Conservation (phyloP, 2,113 vertebrate species). For the Equus quagga region DNA sequence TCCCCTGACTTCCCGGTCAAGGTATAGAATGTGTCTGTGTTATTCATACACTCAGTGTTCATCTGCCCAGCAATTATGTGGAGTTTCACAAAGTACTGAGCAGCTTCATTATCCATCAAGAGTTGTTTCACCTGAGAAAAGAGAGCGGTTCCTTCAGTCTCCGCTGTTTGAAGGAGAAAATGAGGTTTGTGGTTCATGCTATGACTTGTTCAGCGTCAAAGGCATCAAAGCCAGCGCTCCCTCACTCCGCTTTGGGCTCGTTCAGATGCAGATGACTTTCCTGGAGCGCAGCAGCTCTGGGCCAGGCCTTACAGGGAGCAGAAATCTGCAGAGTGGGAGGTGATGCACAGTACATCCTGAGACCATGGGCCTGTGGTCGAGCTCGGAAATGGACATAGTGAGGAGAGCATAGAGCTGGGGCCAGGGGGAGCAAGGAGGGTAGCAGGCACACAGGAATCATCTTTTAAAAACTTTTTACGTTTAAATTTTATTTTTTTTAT, state of each 20-base stretch:
- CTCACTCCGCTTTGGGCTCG: not conserved
- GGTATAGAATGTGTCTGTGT: slow-evolving; percentile 89
- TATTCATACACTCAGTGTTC: slow-evolving; percentile 86
- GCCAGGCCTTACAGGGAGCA: not conserved
- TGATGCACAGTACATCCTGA: fast-evolving
- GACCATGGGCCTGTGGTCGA: not conserved
- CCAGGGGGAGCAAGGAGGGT: not conserved
- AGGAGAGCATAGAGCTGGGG: fast-evolving
- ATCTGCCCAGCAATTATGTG: slow-evolving; percentile 93
- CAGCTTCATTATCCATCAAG: slow-evolving; percentile 83
- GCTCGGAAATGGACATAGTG: not conserved
- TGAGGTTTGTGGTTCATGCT: not conserved
- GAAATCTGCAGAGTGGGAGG: not conserved
- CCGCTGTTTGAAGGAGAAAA: not conserved
- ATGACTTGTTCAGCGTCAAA: not conserved
- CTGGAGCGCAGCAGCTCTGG: fast-evolving
- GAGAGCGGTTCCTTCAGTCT: not conserved
- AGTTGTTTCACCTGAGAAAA: slow-evolving; percentile 88
- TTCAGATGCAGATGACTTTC: not conserved
- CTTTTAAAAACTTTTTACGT: not conserved
- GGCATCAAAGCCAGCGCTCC: not conserved
- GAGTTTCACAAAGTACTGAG: slow-evolving; percentile 92
- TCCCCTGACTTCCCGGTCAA: slow-evolving; percentile 92
- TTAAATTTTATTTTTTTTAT: too few species aligned
- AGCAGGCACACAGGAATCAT: not conserved